These are phyloP conservation scores for Gymnogyps californianus DNA, from an alignment of 2,113 vertebrate genomes.

Conservation along the genomic window DNA sequence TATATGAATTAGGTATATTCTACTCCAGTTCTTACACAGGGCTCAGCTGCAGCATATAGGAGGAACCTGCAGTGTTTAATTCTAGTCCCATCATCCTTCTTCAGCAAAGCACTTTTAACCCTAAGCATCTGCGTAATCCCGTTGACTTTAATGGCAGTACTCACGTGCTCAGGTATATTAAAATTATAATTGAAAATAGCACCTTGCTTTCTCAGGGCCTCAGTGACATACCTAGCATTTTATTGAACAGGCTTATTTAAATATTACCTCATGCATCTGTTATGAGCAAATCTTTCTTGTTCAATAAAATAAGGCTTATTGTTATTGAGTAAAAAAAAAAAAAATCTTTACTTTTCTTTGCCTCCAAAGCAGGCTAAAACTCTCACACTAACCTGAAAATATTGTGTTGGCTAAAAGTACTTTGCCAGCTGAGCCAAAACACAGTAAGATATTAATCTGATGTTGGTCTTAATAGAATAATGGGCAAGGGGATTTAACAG, in stretches of 20 bases:
- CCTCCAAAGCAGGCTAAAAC: not conserved
- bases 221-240: not conserved
- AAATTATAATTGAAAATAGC: slow-evolving; percentile 38
- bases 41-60: not conserved
- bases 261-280: slow-evolving; percentile 28
- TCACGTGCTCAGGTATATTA: not conserved
- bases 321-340: not conserved
- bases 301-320: slow-evolving; percentile 31
- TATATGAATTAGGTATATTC: slow-evolving; percentile 46
- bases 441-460: not conserved
- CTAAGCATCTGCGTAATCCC: not conserved
- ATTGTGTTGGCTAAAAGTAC: not conserved
- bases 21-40: not conserved
- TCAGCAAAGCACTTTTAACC: slow-evolving; percentile 39
- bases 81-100: not conserved
- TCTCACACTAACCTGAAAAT: not conserved
- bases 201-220: not conserved
- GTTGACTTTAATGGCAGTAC: slow-evolving; percentile 15
- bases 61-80: not conserved
- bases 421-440: not conserved
- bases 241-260: slow-evolving; percentile 11
- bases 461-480: slow-evolving; percentile 26
- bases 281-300: slow-evolving; percentile 13
- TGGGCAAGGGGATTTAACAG: not conserved
- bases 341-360: not conserved